Evolutionary conservation across 1,140 invertebrate species (phyloP).

Genomic region (Lineus longissimus): DNA sequence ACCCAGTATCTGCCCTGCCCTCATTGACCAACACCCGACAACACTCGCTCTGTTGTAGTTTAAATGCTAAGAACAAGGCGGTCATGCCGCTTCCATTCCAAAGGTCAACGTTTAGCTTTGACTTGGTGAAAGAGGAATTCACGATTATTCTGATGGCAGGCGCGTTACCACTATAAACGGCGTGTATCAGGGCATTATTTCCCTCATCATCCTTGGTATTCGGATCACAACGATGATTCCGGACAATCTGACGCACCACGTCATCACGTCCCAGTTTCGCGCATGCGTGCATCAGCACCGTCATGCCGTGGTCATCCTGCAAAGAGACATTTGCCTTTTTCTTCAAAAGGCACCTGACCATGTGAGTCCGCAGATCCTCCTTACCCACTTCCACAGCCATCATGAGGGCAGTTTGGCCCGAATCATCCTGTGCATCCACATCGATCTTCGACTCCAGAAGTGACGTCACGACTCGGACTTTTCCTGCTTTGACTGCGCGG

Average conservation of each 20-base stretch:
- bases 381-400: slow-evolving; percentile 24
- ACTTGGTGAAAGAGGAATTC: neutral
- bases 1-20: neutral
- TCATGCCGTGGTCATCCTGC: slow-evolving; percentile 84
- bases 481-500: neutral
- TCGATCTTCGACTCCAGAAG: slow-evolving; percentile 12
- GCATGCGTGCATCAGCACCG: slow-evolving; percentile 86
- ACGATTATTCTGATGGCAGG: neutral
- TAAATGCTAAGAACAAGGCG: neutral
- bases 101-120: neutral
- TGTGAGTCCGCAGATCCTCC: slow-evolving; percentile 29
- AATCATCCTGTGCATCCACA: slow-evolving; percentile 22
- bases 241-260: slow-evolving; percentile 72
- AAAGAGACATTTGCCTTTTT: slow-evolving; percentile 81
- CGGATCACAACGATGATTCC: slow-evolving; percentile 75
- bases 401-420: slow-evolving; percentile 30
- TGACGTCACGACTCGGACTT: neutral
- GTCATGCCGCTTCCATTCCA: neutral
- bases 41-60: neutral
- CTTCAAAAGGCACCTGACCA: slow-evolving; percentile 29
- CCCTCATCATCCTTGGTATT: slow-evolving; percentile 69
- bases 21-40: slow-evolving; percentile 4
- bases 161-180: slow-evolving; percentile 15
- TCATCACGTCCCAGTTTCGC: slow-evolving; percentile 78
- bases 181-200: slow-evolving; percentile 28